Conservation (phyloP, 92 coral and sea anemone genomes). For the Pocillopora meandrina region DNA sequence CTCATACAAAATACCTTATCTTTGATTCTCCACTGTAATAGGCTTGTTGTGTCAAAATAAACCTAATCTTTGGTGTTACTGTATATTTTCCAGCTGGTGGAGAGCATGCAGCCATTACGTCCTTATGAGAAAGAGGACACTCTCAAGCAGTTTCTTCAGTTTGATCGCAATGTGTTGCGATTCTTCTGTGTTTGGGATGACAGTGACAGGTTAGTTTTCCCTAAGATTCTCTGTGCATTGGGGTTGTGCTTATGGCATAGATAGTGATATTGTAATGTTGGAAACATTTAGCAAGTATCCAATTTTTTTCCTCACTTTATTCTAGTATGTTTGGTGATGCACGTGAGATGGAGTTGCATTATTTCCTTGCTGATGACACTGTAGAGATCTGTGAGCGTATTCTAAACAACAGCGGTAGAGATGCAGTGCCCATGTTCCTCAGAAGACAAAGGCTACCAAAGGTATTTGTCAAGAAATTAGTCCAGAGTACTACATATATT, state of each 20-base stretch:
- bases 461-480: slow-evolving; percentile 32
- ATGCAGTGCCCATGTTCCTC: slow-evolving; percentile 97
- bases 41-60: too few relatives aligned
- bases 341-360: slow-evolving; percentile 92
- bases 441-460: slow-evolving; percentile 89
- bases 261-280: neutral
- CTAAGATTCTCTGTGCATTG: neutral
- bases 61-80: neutral
- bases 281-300: neutral
- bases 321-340: slow-evolving; percentile 94
- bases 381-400: slow-evolving; percentile 92
- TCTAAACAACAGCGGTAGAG: slow-evolving; percentile 91
- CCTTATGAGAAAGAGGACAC: slow-evolving; percentile 99
- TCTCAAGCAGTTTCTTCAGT: slow-evolving; percentile 89
- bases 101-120: slow-evolving; percentile 97
- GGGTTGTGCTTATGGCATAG: neutral
- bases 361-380: slow-evolving; percentile 97
- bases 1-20: too few relatives aligned
- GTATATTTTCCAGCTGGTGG: slow-evolving; percentile 66
- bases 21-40: too few relatives aligned
- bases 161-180: slow-evolving; percentile 90
- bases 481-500: too few relatives aligned
- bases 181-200: slow-evolving; percentile 98
- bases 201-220: slow-evolving; percentile 62
- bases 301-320: neutral